Conservation (phyloP, 2,113 vertebrate species). For the Rallus limicola region DNA sequence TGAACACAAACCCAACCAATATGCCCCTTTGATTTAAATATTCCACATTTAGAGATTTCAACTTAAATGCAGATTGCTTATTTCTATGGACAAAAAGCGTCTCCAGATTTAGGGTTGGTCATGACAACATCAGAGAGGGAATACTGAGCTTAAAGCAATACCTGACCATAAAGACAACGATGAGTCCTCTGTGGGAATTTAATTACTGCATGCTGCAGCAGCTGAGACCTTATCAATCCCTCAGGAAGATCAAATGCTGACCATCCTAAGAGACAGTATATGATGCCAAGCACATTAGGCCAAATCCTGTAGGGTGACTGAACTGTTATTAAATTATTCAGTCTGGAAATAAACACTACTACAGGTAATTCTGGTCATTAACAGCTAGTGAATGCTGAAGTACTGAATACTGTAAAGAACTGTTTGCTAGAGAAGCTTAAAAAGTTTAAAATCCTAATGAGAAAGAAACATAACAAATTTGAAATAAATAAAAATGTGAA, state of each 20-base stretch:
- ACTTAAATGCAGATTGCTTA: not conserved
- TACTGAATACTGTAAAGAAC: not conserved
- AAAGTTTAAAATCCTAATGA: not conserved
- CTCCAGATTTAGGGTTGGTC: not conserved
- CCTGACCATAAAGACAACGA: not conserved
- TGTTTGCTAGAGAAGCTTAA: not conserved
- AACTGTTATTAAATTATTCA: not conserved
- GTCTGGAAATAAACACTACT: not conserved
- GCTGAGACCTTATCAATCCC: not conserved
- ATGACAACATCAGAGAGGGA: not conserved
- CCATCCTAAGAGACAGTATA: not conserved
- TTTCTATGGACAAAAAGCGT: not conserved
- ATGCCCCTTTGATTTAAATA: not conserved
- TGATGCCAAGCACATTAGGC: not conserved
- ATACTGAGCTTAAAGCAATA: not conserved
- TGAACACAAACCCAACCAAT: not conserved
- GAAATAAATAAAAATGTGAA: not conserved
- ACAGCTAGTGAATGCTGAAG: not conserved
- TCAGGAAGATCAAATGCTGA: not conserved
- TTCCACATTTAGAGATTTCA: not conserved
- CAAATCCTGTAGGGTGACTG: not conserved
- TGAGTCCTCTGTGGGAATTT: not conserved
- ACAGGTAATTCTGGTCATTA: not conserved
- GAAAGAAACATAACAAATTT: not conserved
- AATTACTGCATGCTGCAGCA: not conserved